Evolutionary conservation across 2,797 vertebrate species (phyloP), one percentile per base, ranked within the genome.

Genomic region (Eremophila alpestris): DNA sequence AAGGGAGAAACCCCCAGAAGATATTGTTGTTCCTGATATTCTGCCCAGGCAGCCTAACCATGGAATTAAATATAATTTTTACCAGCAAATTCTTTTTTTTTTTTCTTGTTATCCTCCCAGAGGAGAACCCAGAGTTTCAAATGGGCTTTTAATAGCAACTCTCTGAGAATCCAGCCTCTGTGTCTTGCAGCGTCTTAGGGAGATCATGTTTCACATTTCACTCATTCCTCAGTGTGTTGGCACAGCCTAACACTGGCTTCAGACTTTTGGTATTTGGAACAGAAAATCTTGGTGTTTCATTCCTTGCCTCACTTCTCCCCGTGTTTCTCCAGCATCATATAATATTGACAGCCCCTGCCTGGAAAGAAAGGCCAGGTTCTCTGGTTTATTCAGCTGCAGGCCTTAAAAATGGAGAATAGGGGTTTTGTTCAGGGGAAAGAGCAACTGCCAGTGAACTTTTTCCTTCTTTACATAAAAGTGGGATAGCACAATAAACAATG

Each of bases 261-360:
- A 94, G 94, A 95, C 95, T 96, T 97, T 97, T 96, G 95, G 95
- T 95, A 97, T 97, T 97, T 83, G 86, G 95, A 97, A 97, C 93
- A 92, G 80, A 96, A 97, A 96, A 98, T 96, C 96, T 96, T 90
- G 67, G 96, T 93, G 96, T 97, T 95, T 96, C 97, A 96, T 95
- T 97, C 95, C 96, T 86, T 87, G 94, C 90, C 95, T 96, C 96
- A 95, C 95, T 97, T 97, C 97, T 96, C 93, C 94, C 76, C 29
- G 81, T 95, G 96, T 96, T 97, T 95, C 97, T 97, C 96, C 93
- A 96, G 94, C 95, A 92, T 97, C 91, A 96, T 97, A 94, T 95
- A 97, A 97, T 96, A 96, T 95, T 90, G 95, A 93, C 97, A 95
- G 94, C 94, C 90, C 84, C 93, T 87, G 89, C 67, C 65, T 92